phyloP scores from a whole-genome alignment of 2,797 vertebrate genomes.

The Enteromius fasciolatus region DNA sequence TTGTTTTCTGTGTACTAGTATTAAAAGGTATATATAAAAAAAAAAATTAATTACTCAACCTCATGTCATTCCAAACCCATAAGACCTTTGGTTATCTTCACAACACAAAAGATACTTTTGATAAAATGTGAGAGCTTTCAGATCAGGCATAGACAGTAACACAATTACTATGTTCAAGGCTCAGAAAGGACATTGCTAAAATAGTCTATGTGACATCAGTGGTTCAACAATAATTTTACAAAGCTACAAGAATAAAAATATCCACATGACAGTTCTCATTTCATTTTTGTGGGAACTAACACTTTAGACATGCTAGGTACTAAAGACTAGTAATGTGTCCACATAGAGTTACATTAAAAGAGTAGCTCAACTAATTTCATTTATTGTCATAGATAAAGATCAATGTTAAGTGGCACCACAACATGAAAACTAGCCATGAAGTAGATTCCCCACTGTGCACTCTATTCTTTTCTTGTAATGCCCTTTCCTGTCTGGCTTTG shows the following conservation, averaged over 20 bases:
- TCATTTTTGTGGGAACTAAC: neutral
- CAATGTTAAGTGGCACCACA: conserved; percentile 3
- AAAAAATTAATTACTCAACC: no score
- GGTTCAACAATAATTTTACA: neutral
- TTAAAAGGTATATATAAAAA: neutral
- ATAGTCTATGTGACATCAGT: neutral
- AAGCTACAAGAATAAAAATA: neutral
- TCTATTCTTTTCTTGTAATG: conserved; percentile 56
- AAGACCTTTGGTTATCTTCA: neutral
- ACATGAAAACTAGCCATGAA: neutral
- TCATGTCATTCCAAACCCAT: neutral
- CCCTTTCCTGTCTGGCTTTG: conserved; percentile 66
- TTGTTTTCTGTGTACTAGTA: neutral
- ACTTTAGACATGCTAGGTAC: neutral
- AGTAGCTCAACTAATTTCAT: neutral
- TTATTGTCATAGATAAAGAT: neutral
- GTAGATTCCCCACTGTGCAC: conserved; percentile 47
- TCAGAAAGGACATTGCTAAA: no score
- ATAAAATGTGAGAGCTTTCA: neutral
- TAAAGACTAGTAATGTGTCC: neutral
- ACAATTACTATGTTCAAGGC: neutral
- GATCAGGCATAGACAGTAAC: neutral
- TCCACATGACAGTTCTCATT: neutral
- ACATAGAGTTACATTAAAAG: neutral
- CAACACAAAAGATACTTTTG: neutral